These are phyloP conservation scores for Lacanobia wlatinum DNA, from an alignment of 2,888 invertebrate genomes.

Conservation along the genomic window DNA sequence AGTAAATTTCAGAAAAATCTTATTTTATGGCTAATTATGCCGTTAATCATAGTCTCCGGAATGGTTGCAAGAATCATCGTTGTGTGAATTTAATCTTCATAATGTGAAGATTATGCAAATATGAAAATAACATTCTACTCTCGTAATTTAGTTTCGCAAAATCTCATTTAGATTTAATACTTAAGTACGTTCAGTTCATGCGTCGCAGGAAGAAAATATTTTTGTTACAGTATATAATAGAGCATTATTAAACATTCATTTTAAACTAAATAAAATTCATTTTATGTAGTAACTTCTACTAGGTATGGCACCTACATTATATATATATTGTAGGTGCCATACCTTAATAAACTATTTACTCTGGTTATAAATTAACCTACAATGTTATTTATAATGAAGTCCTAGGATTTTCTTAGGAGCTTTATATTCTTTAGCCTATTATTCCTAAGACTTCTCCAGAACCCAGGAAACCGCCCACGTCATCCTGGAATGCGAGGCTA, in stretches of 20 bases:
- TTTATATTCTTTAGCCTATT: neutral
- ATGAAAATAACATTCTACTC: slow-evolving; percentile 56
- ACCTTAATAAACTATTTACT: neutral
- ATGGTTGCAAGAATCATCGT: slow-evolving; percentile 50
- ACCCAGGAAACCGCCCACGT: too few species aligned
- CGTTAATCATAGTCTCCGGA: slow-evolving; percentile 49
- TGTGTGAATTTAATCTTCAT: slow-evolving; percentile 62
- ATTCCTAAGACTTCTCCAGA: neutral
- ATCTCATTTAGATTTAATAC: slow-evolving; percentile 59
- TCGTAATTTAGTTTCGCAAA: slow-evolving; percentile 60
- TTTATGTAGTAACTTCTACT: neutral
- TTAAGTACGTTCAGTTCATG: slow-evolving; percentile 14
- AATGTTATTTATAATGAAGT: neutral
- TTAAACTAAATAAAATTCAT: slow-evolving; percentile 23
- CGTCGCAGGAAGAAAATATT: slow-evolving; percentile 42
- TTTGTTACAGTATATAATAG: slow-evolving; percentile 32
- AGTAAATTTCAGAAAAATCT: slow-evolving; percentile 42
- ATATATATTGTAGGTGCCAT: too few species aligned
- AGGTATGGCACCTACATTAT: neutral
- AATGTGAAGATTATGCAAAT: slow-evolving; percentile 67
- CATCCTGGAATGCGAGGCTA: neutral
- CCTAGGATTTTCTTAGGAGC: neutral
- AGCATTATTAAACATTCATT: slow-evolving; percentile 27
- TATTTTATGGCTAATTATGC: slow-evolving; percentile 56
- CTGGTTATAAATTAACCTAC: neutral